Conservation (phyloP, 2,113 vertebrate species). For the Isurus oxyrinchus region DNA sequence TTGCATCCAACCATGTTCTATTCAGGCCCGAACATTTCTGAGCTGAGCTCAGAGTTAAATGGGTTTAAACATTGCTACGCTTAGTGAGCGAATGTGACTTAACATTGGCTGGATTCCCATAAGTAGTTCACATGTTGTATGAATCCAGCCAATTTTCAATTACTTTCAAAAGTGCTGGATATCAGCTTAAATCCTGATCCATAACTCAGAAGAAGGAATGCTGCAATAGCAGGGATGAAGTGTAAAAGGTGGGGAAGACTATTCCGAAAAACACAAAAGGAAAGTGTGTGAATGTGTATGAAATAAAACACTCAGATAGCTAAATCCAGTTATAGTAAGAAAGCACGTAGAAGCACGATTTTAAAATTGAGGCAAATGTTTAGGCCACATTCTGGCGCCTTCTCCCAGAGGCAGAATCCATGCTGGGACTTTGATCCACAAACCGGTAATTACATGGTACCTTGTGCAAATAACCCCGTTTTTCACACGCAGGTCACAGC, state of each 20-base stretch:
- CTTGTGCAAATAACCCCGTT: background rate
- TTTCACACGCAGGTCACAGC: background rate
- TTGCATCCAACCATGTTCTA: background rate
- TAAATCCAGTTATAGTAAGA: background rate
- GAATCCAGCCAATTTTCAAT: background rate
- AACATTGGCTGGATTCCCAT: background rate
- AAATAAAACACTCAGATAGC: background rate
- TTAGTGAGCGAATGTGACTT: background rate
- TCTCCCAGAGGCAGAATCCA: background rate
- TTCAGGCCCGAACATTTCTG: background rate
- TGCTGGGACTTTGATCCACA: background rate
- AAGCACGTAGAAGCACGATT: background rate
- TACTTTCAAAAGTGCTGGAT: background rate
- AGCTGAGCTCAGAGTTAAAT: background rate
- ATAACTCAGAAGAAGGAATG: background rate
- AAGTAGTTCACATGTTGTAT: too few species aligned
- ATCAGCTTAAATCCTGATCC: background rate
- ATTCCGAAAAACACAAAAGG: background rate
- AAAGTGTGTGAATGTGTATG: background rate
- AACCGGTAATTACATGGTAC: background rate
- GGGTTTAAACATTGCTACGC: background rate
- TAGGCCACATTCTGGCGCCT: background rate
- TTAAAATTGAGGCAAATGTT: background rate
- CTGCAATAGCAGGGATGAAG: background rate
- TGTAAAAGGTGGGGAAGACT: background rate